phyloP scores from a whole-genome alignment of 2,888 invertebrate genomes.

The Balanococcus diminutus region DNA sequence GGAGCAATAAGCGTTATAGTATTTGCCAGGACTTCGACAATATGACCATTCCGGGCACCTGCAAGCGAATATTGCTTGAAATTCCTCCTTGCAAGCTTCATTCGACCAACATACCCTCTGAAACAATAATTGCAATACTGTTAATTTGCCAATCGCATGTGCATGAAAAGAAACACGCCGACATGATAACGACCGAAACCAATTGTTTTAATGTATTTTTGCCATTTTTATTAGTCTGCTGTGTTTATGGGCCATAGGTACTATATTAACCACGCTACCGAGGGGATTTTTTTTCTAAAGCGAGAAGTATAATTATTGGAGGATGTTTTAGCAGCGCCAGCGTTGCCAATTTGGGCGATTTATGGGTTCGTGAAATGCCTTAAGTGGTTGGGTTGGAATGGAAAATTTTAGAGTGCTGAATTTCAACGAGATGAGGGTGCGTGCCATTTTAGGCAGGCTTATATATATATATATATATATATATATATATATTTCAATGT shows the following conservation, averaged over 20 bases:
- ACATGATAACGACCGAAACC: slow-evolving; percentile 3
- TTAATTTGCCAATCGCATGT: slow-evolving; percentile 7
- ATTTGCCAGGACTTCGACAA: slow-evolving; percentile 84
- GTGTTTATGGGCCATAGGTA: background rate
- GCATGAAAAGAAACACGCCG: background rate
- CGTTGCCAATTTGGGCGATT: background rate
- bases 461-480: too few species aligned
- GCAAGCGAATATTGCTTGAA: slow-evolving; percentile 83
- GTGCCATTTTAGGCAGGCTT: too few species aligned
- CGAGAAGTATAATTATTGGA: background rate
- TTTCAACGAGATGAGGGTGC: too few species aligned
- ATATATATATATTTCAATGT: too few species aligned
- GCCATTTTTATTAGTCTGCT: background rate
- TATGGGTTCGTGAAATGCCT: too few species aligned
- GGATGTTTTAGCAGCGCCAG: background rate
- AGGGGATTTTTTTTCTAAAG: background rate
- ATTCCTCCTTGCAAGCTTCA: slow-evolving; percentile 91
- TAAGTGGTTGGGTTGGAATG: too few species aligned
- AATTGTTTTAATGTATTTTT: background rate
- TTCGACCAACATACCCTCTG: slow-evolving; percentile 94
- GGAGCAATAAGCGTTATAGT: slow-evolving; percentile 88
- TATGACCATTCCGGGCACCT: slow-evolving; percentile 88
- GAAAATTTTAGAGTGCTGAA: too few species aligned
- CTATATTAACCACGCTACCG: background rate
- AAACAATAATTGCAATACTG: slow-evolving; percentile 59